Percentiles rank a stretch among this genome's conserved stretches.
Evolutionary conservation across 2,888 invertebrate species (phyloP).

Genomic region (Aproaerema taeniolella): DNA sequence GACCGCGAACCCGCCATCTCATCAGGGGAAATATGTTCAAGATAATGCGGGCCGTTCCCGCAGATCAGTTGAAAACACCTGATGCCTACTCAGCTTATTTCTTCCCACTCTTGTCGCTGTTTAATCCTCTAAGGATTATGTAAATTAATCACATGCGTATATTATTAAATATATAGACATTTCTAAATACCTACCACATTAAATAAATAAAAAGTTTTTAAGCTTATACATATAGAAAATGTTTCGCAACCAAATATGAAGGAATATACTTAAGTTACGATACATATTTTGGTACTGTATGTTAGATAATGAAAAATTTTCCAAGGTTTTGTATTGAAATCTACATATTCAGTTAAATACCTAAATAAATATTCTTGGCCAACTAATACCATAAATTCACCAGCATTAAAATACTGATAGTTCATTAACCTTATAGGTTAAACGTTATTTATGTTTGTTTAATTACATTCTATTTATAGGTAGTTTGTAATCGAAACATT

Average conservation of each 20-base stretch:
- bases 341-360: too few relatives aligned
- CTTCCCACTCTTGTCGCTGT: conserved; percentile 12
- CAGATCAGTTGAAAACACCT: conserved; percentile 67
- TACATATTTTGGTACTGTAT: too few relatives aligned
- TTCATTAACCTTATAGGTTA: conserved; percentile 8
- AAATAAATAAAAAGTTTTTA: too few relatives aligned
- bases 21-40: conserved; percentile 58
- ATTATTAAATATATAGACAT: neutral
- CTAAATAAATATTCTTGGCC: too few relatives aligned
- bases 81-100: conserved; percentile 46
- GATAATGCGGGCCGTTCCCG: conserved; percentile 56
- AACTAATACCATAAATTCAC: too few relatives aligned
- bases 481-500: too few relatives aligned
- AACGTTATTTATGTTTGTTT: conserved; percentile 1
- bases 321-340: too few relatives aligned
- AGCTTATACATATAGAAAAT: too few relatives aligned
- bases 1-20: conserved; percentile 43
- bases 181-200: neutral
- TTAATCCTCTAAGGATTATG: conserved; percentile 38
- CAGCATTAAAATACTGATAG: conserved; percentile 1
- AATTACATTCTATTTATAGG: neutral
- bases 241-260: too few relatives aligned
- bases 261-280: too few relatives aligned
- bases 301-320: too few relatives aligned
- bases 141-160: conserved; percentile 11